A percentile compares a stretch with the other conserved stretches of the same genome.
Conservation (phyloP, 2,797 vertebrate genomes). For the Champsocephalus gunnari region DNA sequence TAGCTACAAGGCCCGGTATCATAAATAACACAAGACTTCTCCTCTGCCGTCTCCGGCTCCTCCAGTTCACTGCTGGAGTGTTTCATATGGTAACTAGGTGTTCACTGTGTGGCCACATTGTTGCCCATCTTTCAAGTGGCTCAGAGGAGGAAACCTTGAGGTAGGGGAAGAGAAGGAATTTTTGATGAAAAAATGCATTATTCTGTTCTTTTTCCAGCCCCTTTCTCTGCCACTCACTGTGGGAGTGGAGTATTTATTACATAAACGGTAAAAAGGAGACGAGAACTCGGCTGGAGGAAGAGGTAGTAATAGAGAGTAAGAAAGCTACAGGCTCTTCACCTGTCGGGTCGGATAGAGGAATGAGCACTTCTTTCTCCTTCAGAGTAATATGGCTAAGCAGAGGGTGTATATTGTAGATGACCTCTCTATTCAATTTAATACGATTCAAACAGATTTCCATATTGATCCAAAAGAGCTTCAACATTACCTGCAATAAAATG, state of each 20-base stretch:
- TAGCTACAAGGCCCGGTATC: slow-evolving; percentile 85
- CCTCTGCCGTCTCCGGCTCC: slow-evolving; percentile 75
- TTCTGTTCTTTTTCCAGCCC: slow-evolving; percentile 75
- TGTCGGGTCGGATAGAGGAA: slow-evolving; percentile 48
- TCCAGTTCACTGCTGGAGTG: slow-evolving; percentile 81
- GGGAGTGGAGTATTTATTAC: slow-evolving; percentile 85
- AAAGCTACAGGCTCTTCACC: slow-evolving; percentile 56
- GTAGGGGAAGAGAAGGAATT: slow-evolving; percentile 87
- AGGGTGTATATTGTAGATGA: slow-evolving; percentile 3
- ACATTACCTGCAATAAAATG: slow-evolving; percentile 8
- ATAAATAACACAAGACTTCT: slow-evolving; percentile 88
- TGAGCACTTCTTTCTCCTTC: slow-evolving; percentile 7
- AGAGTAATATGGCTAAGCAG: slow-evolving; percentile 2
- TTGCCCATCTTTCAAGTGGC: slow-evolving; percentile 87
- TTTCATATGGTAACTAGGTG: slow-evolving; percentile 91
- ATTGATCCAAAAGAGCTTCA: slow-evolving; percentile 15
- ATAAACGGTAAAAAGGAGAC: slow-evolving; percentile 78
- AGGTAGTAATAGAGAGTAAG: slow-evolving; percentile 58
- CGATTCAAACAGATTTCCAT: slow-evolving; percentile 10
- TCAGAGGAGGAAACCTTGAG: slow-evolving; percentile 87
- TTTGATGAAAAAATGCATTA: slow-evolving; percentile 89
- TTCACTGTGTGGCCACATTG: slow-evolving; percentile 87
- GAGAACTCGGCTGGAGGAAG: slow-evolving; percentile 56
- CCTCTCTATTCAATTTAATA: neutral
- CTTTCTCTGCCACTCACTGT: slow-evolving; percentile 73